Percentiles rank a stretch among this genome's conserved stretches.
phyloP scores from a whole-genome alignment of 2,888 invertebrate genomes.

The Thumatha senex region DNA sequence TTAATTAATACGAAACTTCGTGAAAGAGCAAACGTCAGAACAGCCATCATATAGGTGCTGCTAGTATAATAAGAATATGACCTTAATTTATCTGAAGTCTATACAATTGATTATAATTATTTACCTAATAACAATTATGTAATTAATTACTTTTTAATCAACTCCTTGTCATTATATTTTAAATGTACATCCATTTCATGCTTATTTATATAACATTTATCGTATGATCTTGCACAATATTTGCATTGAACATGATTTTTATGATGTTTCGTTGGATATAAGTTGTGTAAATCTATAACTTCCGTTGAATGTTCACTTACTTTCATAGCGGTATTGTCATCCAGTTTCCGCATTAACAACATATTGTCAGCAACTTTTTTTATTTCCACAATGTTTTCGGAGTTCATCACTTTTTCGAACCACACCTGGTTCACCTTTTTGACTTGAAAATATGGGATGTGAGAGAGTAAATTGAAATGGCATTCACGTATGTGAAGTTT shows the following conservation, averaged over 20 bases:
- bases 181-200: slow-evolving; percentile 4
- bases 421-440: slow-evolving; percentile 59
- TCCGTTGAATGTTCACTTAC: slow-evolving; percentile 9
- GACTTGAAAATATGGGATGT: slow-evolving; percentile 34
- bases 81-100: no score
- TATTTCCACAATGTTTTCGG: slow-evolving; percentile 51
- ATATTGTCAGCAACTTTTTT: slow-evolving; percentile 48
- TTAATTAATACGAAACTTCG: no score
- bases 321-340: slow-evolving; percentile 33
- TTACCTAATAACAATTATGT: no score
- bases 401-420: slow-evolving; percentile 58
- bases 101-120: no score
- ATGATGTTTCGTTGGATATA: slow-evolving; percentile 16
- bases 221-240: not conserved
- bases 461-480: slow-evolving; percentile 53
- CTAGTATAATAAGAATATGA: no score
- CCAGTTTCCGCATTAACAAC: slow-evolving; percentile 45
- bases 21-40: no score
- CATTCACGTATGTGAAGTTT: slow-evolving; percentile 50
- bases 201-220: slow-evolving; percentile 4
- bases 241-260: not conserved
- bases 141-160: not conserved
- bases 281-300: slow-evolving; percentile 37
- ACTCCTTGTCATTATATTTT: not conserved
- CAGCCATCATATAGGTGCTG: no score